These are phyloP conservation scores for Panonychus citri DNA, from an alignment of 1,140 invertebrate genomes.

Conservation along the genomic window DNA sequence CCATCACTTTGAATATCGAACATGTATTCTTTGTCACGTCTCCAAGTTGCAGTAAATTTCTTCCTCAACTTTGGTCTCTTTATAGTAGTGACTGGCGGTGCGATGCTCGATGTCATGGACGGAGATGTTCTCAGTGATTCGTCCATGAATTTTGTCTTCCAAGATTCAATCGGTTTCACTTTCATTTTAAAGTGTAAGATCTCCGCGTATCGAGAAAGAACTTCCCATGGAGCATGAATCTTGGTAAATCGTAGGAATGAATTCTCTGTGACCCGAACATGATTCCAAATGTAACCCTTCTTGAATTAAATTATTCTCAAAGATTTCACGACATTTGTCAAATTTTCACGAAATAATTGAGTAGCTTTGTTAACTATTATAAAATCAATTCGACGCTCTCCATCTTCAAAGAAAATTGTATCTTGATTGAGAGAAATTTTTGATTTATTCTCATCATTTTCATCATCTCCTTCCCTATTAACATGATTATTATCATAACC, in stretches of 20 bases:
- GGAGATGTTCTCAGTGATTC: neutral
- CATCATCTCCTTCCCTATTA: too few species aligned
- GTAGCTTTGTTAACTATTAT: conserved; percentile 41
- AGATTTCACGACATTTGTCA: conserved; percentile 11
- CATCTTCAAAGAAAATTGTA: conserved; percentile 14
- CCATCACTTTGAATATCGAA: conserved; percentile 48
- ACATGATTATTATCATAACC: too few species aligned
- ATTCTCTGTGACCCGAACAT: conserved; percentile 8
- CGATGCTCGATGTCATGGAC: too few species aligned
- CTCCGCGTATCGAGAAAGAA: conserved; percentile 70
- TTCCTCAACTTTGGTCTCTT: neutral
- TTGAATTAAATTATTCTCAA: conserved; percentile 21
- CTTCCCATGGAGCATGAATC: conserved; percentile 62
- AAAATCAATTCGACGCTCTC: conserved; percentile 25
- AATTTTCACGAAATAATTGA: conserved; percentile 11
- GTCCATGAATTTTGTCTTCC: conserved; percentile 9
- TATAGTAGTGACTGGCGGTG: too few species aligned
- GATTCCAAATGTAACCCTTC: conserved; percentile 23
- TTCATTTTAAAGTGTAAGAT: conserved; percentile 81
- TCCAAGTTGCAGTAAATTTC: conserved; percentile 49
- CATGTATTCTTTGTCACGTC: conserved; percentile 40
- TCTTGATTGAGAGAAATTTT: neutral
- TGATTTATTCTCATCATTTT: too few species aligned
- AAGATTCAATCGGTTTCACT: conserved; percentile 34
- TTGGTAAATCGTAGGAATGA: conserved; percentile 29